Conservation (phyloP, 2,113 vertebrate genomes). For the Psettodes erumei region DNA sequence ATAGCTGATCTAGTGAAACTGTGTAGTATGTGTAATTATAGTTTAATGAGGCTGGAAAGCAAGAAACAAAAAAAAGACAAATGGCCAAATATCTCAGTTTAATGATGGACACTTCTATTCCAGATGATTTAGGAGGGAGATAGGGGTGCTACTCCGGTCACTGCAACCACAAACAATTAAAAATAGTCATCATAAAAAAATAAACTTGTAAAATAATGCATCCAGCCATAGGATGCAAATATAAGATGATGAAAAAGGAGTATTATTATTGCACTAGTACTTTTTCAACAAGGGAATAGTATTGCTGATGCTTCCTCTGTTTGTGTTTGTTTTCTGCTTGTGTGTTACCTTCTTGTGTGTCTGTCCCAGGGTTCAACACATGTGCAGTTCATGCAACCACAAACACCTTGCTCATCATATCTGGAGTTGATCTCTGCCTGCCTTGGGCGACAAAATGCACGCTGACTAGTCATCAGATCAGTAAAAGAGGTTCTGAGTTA, state of each 20-base stretch:
- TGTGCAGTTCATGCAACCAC: not conserved
- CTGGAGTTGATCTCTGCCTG: not conserved
- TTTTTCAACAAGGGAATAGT: too few species aligned
- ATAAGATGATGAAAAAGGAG: too few species aligned
- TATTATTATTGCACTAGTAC: too few species aligned
- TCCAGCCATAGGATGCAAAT: too few species aligned
- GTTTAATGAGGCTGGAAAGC: not conserved
- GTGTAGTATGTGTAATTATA: not conserved
- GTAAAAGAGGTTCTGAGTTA: conserved; percentile 8
- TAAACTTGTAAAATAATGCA: too few species aligned
- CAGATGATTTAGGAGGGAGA: not conserved
- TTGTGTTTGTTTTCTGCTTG: not conserved
- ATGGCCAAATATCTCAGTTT: not conserved
- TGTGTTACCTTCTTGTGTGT: not conserved
- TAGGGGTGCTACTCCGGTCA: too few species aligned
- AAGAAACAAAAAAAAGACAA: not conserved
- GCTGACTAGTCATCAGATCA: conserved; percentile 9
- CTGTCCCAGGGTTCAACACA: not conserved
- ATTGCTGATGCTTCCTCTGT: not conserved
- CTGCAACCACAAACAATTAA: too few species aligned
- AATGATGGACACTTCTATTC: not conserved
- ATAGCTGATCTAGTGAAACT: not conserved
- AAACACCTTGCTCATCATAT: conserved; percentile 1
- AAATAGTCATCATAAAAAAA: too few species aligned
- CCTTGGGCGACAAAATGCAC: not conserved